Evolutionary conservation across 2,113 vertebrate species (phyloP).

Genomic region (Anseranas semipalmata): DNA sequence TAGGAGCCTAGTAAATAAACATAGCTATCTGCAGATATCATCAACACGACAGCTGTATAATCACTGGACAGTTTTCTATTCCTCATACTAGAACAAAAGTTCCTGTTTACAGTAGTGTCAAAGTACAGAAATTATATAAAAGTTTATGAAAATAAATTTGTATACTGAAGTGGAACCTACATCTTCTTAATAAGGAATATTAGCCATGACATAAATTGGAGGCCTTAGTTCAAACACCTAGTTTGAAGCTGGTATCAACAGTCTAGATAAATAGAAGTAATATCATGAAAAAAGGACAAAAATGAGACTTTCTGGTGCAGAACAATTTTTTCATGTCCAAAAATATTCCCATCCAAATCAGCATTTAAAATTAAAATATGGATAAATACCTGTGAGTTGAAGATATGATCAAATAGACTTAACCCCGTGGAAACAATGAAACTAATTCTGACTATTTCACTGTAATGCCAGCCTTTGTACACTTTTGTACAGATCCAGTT

Average conservation of each 20-base stretch:
- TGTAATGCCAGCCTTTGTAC: too few species aligned
- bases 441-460: neutral
- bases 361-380: neutral
- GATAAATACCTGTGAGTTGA: neutral
- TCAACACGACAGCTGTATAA: neutral
- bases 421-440: neutral
- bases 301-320: neutral
- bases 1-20: neutral
- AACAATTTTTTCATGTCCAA: neutral
- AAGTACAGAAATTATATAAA: neutral
- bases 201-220: neutral
- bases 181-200: neutral
- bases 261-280: neutral
- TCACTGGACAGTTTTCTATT: neutral
- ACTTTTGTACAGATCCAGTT: neutral
- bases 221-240: neutral
- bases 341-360: neutral
- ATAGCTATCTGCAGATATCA: fast-evolving
- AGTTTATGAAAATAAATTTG: neutral
- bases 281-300: neutral
- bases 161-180: neutral
- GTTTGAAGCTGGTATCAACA: neutral
- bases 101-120: neutral
- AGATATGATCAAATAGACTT: neutral
- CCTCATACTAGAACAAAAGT: neutral